These are phyloP conservation scores for Leptinotarsa juncta DNA, from an alignment of 2,888 invertebrate species.

Conservation along the genomic window DNA sequence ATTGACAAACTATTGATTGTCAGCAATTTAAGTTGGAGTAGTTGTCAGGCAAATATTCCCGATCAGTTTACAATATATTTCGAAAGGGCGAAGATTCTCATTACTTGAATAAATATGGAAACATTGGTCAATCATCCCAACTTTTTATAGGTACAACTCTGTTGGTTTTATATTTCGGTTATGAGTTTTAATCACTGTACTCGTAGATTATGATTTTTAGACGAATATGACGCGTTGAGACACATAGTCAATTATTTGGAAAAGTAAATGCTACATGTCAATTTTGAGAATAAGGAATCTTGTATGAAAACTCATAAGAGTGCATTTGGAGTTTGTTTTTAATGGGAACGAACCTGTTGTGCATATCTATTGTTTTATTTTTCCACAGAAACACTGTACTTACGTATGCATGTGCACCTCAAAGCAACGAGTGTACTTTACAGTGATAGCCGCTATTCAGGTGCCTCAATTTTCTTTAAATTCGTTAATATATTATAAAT, in stretches of 20 bases:
- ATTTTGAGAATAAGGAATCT: conserved; percentile 31
- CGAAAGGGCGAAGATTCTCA: not conserved
- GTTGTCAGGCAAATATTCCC: too few species aligned
- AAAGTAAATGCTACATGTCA: conserved; percentile 42
- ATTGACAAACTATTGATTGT: not conserved
- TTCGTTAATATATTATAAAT: conserved; percentile 62
- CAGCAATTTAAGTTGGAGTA: too few species aligned
- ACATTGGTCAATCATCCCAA: conserved; percentile 3
- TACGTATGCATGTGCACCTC: conserved; percentile 55
- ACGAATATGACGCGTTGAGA: conserved; percentile 47
- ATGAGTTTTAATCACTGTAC: conserved; percentile 43
- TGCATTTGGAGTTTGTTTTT: conserved; percentile 39
- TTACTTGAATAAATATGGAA: not conserved
- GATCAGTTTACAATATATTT: not conserved
- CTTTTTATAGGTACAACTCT: conserved; percentile 22
- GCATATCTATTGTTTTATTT: conserved; percentile 52
- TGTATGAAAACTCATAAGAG: conserved; percentile 28
- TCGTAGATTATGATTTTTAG: conserved; percentile 47
- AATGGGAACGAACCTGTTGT: conserved; percentile 44
- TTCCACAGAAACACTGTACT: conserved; percentile 54
- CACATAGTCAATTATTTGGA: conserved; percentile 54
- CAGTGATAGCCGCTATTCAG: conserved; percentile 64
- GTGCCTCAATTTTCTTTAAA: conserved; percentile 64
- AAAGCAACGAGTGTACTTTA: conserved; percentile 59
- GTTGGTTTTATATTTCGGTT: conserved; percentile 40